These are phyloP conservation scores for Agrotis ipsilon DNA, from an alignment of 2,888 invertebrate genomes.

Conservation along the genomic window DNA sequence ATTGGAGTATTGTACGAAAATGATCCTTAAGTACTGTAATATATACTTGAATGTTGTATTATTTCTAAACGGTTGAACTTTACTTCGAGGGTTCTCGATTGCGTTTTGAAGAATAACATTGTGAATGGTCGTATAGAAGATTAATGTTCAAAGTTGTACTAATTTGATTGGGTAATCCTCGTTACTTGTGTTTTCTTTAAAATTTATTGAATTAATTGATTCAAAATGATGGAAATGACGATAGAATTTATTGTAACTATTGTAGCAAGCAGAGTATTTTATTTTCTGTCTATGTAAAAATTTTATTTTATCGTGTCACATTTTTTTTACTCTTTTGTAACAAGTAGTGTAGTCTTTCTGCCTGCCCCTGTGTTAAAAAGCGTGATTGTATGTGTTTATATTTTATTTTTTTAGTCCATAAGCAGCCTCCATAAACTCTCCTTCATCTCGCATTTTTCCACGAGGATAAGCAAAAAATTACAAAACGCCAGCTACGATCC, in stretches of 20 bases:
- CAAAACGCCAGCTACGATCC: neutral
- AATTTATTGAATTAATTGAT: neutral
- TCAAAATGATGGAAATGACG: neutral
- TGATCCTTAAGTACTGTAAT: slow-evolving; percentile 32
- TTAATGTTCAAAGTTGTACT: neutral
- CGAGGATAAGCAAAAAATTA: neutral
- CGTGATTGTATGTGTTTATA: neutral
- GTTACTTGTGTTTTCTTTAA: neutral
- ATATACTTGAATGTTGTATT: slow-evolving; percentile 33
- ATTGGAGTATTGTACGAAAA: slow-evolving; percentile 51
- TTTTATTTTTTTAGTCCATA: neutral
- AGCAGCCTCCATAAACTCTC: neutral
- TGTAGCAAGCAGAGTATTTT: too few relatives aligned
- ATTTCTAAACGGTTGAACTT: slow-evolving; percentile 33
- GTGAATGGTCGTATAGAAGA: neutral
- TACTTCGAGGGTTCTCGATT: slow-evolving; percentile 6
- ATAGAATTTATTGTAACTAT: too few relatives aligned
- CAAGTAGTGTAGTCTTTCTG: too few relatives aligned
- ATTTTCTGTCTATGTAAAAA: too few relatives aligned
- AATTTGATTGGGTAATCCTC: slow-evolving; percentile 17
- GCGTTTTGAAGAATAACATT: slow-evolving; percentile 22
- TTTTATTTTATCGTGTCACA: too few relatives aligned
- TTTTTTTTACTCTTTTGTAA: too few relatives aligned
- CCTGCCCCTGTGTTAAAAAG: too few relatives aligned
- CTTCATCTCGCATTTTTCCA: neutral